phyloP scores from a whole-genome alignment of 1,140 invertebrate species.

The Potamilus streckersoni region DNA sequence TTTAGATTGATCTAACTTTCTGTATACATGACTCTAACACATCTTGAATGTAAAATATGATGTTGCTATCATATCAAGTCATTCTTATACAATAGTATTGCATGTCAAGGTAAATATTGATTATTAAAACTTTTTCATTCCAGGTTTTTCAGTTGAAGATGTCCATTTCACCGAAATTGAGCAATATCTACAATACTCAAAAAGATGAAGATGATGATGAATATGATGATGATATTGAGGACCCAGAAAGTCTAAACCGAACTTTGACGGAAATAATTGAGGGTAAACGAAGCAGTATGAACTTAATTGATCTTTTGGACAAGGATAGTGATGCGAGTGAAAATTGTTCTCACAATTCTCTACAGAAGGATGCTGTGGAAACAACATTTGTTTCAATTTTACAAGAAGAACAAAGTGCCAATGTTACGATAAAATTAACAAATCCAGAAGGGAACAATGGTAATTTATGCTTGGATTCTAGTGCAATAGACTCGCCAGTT shows the following conservation, averaged over 20 bases:
- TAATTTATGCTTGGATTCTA: no score
- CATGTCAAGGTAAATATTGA: background rate
- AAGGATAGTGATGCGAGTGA: no score
- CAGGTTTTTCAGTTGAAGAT: constrained; percentile 63
- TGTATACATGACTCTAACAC: no score
- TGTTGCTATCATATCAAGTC: background rate
- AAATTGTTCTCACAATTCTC: no score
- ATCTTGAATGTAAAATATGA: background rate
- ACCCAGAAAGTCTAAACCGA: constrained; percentile 57
- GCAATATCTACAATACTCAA: constrained; percentile 28
- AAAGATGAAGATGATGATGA: constrained; percentile 50
- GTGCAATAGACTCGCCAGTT: no score
- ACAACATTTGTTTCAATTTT: no score
- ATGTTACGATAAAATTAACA: no score
- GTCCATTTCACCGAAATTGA: constrained; percentile 29
- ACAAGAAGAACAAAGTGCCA: no score
- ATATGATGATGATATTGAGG: constrained; percentile 51
- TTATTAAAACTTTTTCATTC: constrained; percentile 4
- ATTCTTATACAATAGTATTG: background rate
- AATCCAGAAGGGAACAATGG: no score
- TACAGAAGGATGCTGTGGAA: no score
- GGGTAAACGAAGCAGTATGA: constrained; percentile 34
- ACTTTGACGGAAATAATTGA: constrained; percentile 63
- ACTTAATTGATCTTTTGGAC: constrained; percentile 17
- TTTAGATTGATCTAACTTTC: no score